Evolutionary conservation across 2,113 vertebrate species (phyloP).

Genomic region (Heterotis niloticus): DNA sequence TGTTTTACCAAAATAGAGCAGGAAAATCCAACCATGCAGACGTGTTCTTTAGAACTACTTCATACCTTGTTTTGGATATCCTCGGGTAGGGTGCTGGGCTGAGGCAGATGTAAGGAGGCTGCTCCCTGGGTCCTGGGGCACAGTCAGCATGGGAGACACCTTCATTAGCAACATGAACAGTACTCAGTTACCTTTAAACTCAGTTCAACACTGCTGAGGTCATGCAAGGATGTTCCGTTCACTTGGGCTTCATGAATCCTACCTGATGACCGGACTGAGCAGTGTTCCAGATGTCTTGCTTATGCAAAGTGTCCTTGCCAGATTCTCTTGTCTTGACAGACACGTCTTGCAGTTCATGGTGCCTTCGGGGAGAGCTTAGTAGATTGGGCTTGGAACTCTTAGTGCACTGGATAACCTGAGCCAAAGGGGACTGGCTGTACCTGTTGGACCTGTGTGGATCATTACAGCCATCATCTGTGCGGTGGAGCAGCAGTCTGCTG

Average conservation of each 20-base stretch:
- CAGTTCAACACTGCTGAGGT: background rate
- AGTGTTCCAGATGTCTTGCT: background rate
- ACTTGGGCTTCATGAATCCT: background rate
- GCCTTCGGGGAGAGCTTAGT: constrained; percentile 59
- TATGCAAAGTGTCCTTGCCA: constrained; percentile 25
- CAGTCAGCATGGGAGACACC: constrained; percentile 79
- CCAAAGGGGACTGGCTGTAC: constrained; percentile 37
- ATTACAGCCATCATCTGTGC: constrained; percentile 46
- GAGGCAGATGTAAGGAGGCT: constrained; percentile 34
- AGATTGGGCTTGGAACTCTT: constrained; percentile 71
- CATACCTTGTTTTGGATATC: background rate
- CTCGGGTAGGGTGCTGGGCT: constrained; percentile 5
- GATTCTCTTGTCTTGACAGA: constrained; percentile 44
- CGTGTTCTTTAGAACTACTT: too few species aligned
- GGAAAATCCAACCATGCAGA: too few species aligned
- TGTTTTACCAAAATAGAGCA: too few species aligned
- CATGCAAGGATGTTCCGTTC: too few species aligned
- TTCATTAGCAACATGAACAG: constrained; percentile 8
- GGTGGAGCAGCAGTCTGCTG: constrained; percentile 53
- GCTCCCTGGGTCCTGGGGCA: constrained; percentile 75
- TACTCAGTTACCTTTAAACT: background rate
- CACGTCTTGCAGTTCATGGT: constrained; percentile 69
- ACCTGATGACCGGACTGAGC: background rate
- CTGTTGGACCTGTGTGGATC: constrained; percentile 54
- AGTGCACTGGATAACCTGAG: constrained; percentile 55